Evolutionary conservation across 2,888 invertebrate species (phyloP).

Genomic region (Lottia gigantea): DNA sequence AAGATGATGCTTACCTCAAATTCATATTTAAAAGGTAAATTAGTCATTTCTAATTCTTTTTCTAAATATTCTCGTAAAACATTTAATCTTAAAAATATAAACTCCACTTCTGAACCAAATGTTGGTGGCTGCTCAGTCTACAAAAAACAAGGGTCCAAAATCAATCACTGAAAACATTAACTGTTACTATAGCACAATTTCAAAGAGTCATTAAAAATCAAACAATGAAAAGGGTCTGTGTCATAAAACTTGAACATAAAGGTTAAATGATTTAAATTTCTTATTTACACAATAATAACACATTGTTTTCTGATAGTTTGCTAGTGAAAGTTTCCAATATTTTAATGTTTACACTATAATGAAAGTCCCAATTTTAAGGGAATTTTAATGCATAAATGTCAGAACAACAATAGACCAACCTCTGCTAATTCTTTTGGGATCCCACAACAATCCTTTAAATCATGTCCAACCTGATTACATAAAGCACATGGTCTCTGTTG

Average conservation of each 20-base stretch:
- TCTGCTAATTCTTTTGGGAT: conserved; percentile 73
- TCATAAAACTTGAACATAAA: too few relatives aligned
- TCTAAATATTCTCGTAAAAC: conserved; percentile 94
- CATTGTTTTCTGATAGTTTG: too few relatives aligned
- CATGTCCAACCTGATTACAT: conserved; percentile 85
- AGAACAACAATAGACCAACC: not conserved
- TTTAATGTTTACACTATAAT: too few relatives aligned
- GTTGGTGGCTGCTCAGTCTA: conserved; percentile 72
- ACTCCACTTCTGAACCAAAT: conserved; percentile 78
- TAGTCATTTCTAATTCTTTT: conserved; percentile 85
- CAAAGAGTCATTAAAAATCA: not conserved
- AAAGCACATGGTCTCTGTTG: conserved; percentile 95
- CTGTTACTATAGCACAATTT: too few relatives aligned
- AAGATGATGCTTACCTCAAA: conserved; percentile 76
- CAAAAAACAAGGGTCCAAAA: conserved; percentile 11
- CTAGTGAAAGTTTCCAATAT: too few relatives aligned
- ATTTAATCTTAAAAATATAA: conserved; percentile 88
- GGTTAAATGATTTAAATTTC: too few relatives aligned
- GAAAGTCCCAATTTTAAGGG: too few relatives aligned
- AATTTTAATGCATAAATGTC: too few relatives aligned
- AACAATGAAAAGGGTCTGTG: too few relatives aligned
- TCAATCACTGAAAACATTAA: too few relatives aligned
- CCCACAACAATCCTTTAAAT: conserved; percentile 92
- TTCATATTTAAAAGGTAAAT: conserved; percentile 92
- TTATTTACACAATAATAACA: too few relatives aligned